Conservation (phyloP, 2,888 invertebrate species). For the Microctonus brassicae region DNA sequence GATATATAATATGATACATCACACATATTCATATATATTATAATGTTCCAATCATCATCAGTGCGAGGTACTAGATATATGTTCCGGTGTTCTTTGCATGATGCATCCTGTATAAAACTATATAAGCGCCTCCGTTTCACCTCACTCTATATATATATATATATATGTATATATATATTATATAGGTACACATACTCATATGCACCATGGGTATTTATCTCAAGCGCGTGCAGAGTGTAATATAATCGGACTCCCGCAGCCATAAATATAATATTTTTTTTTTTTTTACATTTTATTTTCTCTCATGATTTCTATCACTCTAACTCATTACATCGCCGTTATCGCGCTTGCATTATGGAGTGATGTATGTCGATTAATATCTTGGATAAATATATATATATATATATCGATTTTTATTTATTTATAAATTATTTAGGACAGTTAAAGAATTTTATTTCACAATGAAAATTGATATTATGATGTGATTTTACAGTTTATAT, state of each 20-base stretch:
- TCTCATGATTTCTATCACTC: not conserved
- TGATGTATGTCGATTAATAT: not conserved
- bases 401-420: not conserved
- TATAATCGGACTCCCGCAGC: constrained; percentile 1
- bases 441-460: not conserved
- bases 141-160: constrained; percentile 25
- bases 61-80: constrained; percentile 13
- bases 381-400: not conserved
- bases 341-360: not conserved
- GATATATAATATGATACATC: too few species aligned
- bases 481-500: too few species aligned
- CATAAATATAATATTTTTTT: not conserved
- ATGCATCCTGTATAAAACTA: constrained; percentile 31
- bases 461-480: constrained; percentile 12
- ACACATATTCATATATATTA: constrained; percentile 36
- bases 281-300: not conserved
- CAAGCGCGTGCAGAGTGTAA: constrained; percentile 34
- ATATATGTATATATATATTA: not conserved
- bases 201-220: constrained; percentile 49
- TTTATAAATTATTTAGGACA: not conserved
- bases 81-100: constrained; percentile 6
- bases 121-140: not conserved
- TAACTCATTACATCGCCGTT: not conserved
- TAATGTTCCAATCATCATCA: constrained; percentile 63
- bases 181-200: too few species aligned